A percentile compares a stretch with the other conserved stretches of the same genome.
Evolutionary conservation across 2,113 vertebrate species (phyloP).

Genomic region (Pyxicephalus adspersus): DNA sequence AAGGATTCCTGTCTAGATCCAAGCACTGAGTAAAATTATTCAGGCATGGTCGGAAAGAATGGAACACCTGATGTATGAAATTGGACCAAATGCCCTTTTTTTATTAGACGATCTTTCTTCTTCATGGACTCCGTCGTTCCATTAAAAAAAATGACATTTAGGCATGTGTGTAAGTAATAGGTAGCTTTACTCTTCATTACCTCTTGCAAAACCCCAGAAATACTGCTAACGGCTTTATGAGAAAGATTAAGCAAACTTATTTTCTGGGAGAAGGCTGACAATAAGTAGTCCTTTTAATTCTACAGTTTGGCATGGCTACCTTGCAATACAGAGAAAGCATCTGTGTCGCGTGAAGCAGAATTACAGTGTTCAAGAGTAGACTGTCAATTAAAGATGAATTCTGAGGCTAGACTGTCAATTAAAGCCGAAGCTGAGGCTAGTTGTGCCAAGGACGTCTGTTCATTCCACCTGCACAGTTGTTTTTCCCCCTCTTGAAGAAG

Average conservation of each 20-base stretch:
- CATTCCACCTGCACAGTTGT: too few relatives aligned
- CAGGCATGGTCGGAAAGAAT: constrained; percentile 63
- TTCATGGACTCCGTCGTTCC: constrained; percentile 52
- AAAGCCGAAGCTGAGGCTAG: too few relatives aligned
- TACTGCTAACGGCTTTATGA: constrained; percentile 61
- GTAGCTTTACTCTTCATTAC: constrained; percentile 72
- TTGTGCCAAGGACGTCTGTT: too few relatives aligned
- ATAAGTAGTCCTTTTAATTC: constrained; percentile 63
- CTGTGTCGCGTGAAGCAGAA: too few relatives aligned
- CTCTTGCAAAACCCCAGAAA: constrained; percentile 65
- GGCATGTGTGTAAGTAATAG: constrained; percentile 68
- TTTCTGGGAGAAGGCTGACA: constrained; percentile 69
- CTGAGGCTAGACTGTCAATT: too few relatives aligned
- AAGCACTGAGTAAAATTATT: constrained; percentile 68
- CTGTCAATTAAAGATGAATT: too few relatives aligned
- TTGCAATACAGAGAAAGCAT: constrained; percentile 39
- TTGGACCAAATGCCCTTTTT: constrained; percentile 58
- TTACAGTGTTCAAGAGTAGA: too few relatives aligned
- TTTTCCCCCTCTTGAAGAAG: too few relatives aligned
- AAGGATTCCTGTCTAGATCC: constrained; percentile 63
- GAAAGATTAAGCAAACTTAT: constrained; percentile 67
- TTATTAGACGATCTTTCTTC: constrained; percentile 58
- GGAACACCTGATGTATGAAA: constrained; percentile 62
- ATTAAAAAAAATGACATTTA: constrained; percentile 68
- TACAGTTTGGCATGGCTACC: constrained; percentile 54